Conservation (phyloP, 2,113 vertebrate species). For the Lepus timidus region DNA sequence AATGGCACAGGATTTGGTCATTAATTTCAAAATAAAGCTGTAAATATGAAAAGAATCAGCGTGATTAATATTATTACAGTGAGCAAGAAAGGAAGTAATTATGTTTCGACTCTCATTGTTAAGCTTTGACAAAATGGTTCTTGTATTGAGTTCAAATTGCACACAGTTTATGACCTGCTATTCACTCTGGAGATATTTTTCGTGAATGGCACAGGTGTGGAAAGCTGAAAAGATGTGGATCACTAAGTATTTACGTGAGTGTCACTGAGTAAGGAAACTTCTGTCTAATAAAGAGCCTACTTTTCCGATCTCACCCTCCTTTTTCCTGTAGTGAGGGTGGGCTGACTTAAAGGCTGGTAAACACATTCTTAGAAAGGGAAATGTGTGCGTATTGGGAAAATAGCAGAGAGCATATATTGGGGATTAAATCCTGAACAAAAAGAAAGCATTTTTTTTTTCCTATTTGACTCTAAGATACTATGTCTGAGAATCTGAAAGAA, state of each 20-base stretch:
- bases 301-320: not conserved
- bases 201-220: slow-evolving; percentile 51
- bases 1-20: slow-evolving; percentile 36
- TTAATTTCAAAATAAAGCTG: slow-evolving; percentile 66
- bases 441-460: not conserved
- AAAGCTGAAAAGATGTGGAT: slow-evolving; percentile 39
- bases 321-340: not conserved
- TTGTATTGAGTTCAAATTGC: not conserved
- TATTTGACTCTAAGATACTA: not conserved
- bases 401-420: not conserved
- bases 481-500: not conserved
- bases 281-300: not conserved
- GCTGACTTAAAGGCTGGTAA: not conserved
- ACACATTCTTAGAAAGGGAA: not conserved
- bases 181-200: not conserved
- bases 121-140: slow-evolving; percentile 66
- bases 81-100: slow-evolving; percentile 71
- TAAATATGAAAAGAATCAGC: slow-evolving; percentile 68
- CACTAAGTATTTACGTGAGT: not conserved
- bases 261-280: slow-evolving; percentile 25
- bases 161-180: not conserved
- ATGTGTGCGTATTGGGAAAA: too few species aligned
- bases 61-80: slow-evolving; percentile 77
- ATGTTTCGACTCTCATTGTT: slow-evolving; percentile 56
- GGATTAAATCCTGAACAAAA: not conserved